Evolutionary conservation across 2,113 vertebrate genomes (phyloP), one percentile per base, ranked within the genome.

Genomic region (Bostrychus sinensis): DNA sequence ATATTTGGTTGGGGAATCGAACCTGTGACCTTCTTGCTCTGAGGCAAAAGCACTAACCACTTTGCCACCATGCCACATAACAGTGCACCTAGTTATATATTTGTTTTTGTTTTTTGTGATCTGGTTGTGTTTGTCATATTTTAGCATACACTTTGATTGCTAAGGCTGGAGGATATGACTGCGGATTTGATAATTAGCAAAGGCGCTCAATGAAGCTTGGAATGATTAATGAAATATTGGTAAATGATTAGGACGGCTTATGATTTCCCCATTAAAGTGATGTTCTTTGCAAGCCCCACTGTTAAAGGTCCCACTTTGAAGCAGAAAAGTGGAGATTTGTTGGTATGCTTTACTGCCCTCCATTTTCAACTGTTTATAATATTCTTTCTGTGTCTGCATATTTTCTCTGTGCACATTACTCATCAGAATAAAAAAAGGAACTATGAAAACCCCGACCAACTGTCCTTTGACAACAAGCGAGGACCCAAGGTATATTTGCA

Each of bases 361-460:
- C 97, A 98, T 98, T 97, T 96, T 97, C 95, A 97, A 96, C 95
- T 98, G 97, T 98, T 99, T 98, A 97, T 99, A 99, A 99, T 98
- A 98, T 96, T 98, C 45, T 95, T 98, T 98, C 96, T 99, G 95
- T 99, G 97, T 99, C 96, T 99, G 95, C 97, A 98, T 98, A 98
- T 99, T 99, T 97, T 98, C 96, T 98, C 96, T 99, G 97, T 98
- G 96, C 96, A 98, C 97, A 98, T 99, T 98, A 98, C 93, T 96
- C 97, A 98, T 99, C 97, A 99, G 97, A 99, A 96, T 99, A 99
- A 99, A 99, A 98, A 99, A 96, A 99, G 97, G 97, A 99, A 97
- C 97, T 99, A 98, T 99, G 97, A 99, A 95, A 98, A 95, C 96
- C 95, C 96, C 95, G 97, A 96, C 94, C 97, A 99, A 96, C 97